phyloP scores from a whole-genome alignment of 2,888 invertebrate species.

The Folsomia manolachei region DNA sequence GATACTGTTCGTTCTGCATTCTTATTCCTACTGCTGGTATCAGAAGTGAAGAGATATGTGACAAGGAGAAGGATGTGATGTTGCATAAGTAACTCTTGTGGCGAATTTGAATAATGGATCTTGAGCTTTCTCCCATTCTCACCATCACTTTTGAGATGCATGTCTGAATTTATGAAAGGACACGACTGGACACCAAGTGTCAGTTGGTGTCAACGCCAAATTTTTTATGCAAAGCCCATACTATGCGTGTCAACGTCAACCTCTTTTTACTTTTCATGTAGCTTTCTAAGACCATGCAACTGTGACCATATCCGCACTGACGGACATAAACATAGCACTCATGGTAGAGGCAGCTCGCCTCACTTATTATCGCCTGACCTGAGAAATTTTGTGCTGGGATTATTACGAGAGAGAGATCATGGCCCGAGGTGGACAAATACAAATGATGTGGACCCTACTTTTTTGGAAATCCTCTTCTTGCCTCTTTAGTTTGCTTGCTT shows the following conservation, averaged over 20 bases:
- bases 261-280: too few relatives aligned
- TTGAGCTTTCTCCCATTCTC: neutral
- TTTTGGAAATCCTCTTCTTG: neutral
- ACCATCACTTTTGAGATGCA: too few relatives aligned
- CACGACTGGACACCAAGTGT: conserved; percentile 8
- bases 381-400: neutral
- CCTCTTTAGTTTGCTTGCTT: too few relatives aligned
- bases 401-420: neutral
- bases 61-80: conserved; percentile 2
- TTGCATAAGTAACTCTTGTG: conserved; percentile 1
- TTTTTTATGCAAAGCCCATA: neutral
- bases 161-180: conserved; percentile 5
- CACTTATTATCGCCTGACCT: neutral
- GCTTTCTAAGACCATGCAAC: neutral
- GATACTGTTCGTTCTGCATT: too few relatives aligned
- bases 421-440: conserved; percentile 1
- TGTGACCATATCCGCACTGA: neutral
- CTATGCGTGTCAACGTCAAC: neutral
- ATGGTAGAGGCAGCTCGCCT: too few relatives aligned
- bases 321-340: too few relatives aligned
- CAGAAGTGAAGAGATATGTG: neutral
- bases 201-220: neutral
- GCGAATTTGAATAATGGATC: conserved; percentile 9
- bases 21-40: too few relatives aligned
- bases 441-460: conserved; percentile 2